Percentiles rank a stretch among this genome's conserved stretches.
phyloP scores from a whole-genome alignment of 2,888 invertebrate species.

The Hemistola chrysoprasaria region DNA sequence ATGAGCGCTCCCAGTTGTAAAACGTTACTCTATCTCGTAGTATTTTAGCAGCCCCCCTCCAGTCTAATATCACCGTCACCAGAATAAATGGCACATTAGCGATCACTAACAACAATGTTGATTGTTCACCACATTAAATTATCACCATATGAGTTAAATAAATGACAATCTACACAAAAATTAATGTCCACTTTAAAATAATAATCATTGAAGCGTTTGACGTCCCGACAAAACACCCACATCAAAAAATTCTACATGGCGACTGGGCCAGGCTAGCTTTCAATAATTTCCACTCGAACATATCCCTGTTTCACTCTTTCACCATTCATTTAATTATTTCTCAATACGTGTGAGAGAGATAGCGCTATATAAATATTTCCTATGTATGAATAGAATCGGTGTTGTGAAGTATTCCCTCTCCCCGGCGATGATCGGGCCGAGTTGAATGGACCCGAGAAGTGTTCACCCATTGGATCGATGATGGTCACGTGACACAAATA shows the following conservation, averaged over 20 bases:
- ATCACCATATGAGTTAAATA: constrained; percentile 50
- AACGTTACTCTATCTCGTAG: constrained; percentile 80
- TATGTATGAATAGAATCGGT: constrained; percentile 79
- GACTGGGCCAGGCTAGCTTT: constrained; percentile 74
- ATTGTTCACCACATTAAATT: constrained; percentile 44
- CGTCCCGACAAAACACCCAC: constrained; percentile 79
- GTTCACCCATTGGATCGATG: constrained; percentile 82
- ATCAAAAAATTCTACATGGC: constrained; percentile 80
- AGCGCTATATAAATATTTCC: constrained; percentile 72
- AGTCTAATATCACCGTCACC: constrained; percentile 70
- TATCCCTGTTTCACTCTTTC: constrained; percentile 75
- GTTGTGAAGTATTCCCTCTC: constrained; percentile 75
- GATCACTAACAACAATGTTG: constrained; percentile 60
- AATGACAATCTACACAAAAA: constrained; percentile 64
- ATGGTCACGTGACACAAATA: constrained; percentile 75
- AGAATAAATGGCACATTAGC: constrained; percentile 54
- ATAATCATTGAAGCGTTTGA: constrained; percentile 79
- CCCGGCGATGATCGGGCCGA: constrained; percentile 64
- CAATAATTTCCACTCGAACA: constrained; percentile 79
- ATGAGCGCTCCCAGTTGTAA: constrained; percentile 75
- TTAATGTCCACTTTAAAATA: constrained; percentile 75
- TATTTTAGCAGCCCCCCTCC: constrained; percentile 81
- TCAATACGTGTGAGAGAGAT: constrained; percentile 70
- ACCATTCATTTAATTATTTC: constrained; percentile 79
- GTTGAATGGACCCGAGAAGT: constrained; percentile 83